Base-by-base conservation (phyloP, 2,888 invertebrate species). In the Strigamia crassipes region DNA sequence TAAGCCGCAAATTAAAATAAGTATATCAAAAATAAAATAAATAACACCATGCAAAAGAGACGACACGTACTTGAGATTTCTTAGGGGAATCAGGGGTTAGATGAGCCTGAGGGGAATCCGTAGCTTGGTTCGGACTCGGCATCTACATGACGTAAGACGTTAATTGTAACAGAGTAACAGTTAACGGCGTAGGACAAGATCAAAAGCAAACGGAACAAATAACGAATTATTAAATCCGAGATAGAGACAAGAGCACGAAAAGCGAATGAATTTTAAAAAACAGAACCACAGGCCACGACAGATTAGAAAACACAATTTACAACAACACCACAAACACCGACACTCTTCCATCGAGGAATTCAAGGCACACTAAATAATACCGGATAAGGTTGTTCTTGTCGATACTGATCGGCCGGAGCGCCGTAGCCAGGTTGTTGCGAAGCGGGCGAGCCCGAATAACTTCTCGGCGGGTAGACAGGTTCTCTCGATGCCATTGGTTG, bases 81-180 rank as follows among this genome's bases (percentile, higher is more conserved):
- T 80, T 80, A 80, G 80, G 80, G 80, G 80, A 80, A 38, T 80
- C 80, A 80, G 80, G 56, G 51, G 80, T 80, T 18, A 80, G 80
- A 38, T 80, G 80, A 56, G 56, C 80, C 56, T 80, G 80, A 31
- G 80, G 21, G 56, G 80, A 56, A 31, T 80, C 80, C 56, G 80
- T 38, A 56, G 56, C 56, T 27, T 23, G 80, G 56, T 27, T 80
- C 56, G 46, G 80, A 38, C 80, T 80, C 31, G 80, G 27, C 56
- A 80, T 80, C 80, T 80, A 38, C 79, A 79, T 15, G 42, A 23
- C 42, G 41, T 42, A 79, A 79, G 79, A 41, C 42, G 41, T 41
- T 79, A 79, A 41, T 41, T 38, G 31, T 77, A 34, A 77, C 77
- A 34, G 31, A 77, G 31, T 27, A 77, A 77, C 77, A 77, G 31